Percentiles rank a stretch among this genome's conserved stretches.
phyloP scores from a whole-genome alignment of 2,113 vertebrate genomes.

The Tor tambroides region DNA sequence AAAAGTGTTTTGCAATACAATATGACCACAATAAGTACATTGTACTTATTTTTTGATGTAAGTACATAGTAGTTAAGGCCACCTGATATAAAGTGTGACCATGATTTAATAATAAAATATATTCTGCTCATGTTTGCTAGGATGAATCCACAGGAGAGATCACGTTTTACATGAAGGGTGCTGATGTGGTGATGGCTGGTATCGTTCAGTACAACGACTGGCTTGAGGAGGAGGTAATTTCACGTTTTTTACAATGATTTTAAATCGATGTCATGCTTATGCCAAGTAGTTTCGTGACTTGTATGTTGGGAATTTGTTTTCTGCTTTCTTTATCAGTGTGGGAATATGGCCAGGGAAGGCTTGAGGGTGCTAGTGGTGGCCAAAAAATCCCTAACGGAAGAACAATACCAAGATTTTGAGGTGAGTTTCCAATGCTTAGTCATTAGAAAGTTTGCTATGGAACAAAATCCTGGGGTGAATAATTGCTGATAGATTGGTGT shows the following conservation, averaged over 20 bases:
- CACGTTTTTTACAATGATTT: not conserved
- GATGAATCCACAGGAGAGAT: constrained; percentile 95
- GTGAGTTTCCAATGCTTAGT: constrained; percentile 68
- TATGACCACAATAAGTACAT: no score
- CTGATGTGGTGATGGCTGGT: constrained; percentile 94
- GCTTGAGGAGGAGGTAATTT: constrained; percentile 93
- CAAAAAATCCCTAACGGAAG: constrained; percentile 95
- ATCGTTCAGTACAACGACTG: constrained; percentile 98
- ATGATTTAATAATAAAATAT: not conserved
- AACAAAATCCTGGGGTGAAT: not conserved
- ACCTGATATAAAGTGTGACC: no score
- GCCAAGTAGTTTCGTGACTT: not conserved
- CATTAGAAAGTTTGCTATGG: not conserved
- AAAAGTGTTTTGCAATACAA: no score
- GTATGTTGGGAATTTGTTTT: not conserved
- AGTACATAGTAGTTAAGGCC: no score
- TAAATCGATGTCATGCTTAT: not conserved
- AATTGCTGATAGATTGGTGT: no score
- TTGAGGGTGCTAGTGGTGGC: constrained; percentile 93
- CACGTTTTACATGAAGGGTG: constrained; percentile 98
- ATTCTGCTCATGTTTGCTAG: constrained; percentile 68
- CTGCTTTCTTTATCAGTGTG: constrained; percentile 80
- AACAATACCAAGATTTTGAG: constrained; percentile 98
- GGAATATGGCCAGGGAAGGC: constrained; percentile 97
- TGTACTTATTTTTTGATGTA: no score